Base-by-base conservation (phyloP, 2,113 vertebrate species). In the Smithornis capensis region DNA sequence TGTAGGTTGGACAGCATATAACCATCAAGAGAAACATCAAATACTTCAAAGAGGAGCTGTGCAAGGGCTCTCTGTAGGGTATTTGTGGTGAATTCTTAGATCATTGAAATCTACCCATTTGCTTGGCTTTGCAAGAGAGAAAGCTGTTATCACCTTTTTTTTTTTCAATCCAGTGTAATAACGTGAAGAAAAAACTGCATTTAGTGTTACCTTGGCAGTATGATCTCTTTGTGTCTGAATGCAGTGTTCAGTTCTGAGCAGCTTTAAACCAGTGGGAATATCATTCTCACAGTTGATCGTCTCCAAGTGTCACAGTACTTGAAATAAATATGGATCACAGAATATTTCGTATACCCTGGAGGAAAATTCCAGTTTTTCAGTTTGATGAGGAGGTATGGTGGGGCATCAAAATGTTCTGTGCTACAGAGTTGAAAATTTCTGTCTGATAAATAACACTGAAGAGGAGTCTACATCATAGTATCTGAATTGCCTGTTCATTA, bases 111-210 rank as follows among this genome's bases (percentile, higher is more conserved):
- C 92, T 97, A 98, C 98, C 97, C 87, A 37, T 90, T 84, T 83
- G 95, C 83, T 98, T 99, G 98, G 98, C 98, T 91, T 91, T 68
- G 28, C 74, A 97, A 98, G 95, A 98, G 97, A 98, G 97, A 97
- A 95, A 98, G 91, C 98, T 99, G 98, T 99, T 98, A 98, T 93
- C 98, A 59, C 97, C 44, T 78, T 85, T 97, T 98, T 77, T 44
- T 57, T 81, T 77, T 59, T 56, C 0, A 68, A 97, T 98, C 96
- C 89, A 90, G 86, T 96, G 95, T 97, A 98, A 97, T 96, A 98
- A 98, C 38, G 70, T 96, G 96, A 97, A 94, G 95, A 95, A 97
- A 98, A 97, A 97, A 73, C 89, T 80, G 90, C 88, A 91, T 90
- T 97, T 98, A 96, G 95, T 96, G 91, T 94, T 89, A 83, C 92